Evolutionary conservation across 1,140 invertebrate genomes (phyloP).

Genomic region (Ctenoplectra terminalis): DNA sequence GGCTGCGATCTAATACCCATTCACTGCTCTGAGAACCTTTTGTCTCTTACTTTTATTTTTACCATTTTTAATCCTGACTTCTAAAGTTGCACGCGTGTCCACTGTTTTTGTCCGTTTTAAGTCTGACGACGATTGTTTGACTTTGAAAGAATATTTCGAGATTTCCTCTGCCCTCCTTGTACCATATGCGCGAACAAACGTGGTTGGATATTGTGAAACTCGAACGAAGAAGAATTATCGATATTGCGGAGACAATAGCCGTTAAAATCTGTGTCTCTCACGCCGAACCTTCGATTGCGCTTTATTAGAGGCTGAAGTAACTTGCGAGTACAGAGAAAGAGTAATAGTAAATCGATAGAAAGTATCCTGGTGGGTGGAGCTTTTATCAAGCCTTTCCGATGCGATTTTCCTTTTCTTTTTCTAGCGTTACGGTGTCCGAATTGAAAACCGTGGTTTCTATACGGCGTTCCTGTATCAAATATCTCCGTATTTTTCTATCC

Average conservation of each 20-base stretch:
- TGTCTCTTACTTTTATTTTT: not conserved
- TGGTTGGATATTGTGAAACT: not conserved
- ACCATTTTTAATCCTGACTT: not conserved
- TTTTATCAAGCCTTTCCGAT: not conserved
- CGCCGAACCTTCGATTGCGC: not conserved
- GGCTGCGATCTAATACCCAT: not conserved
- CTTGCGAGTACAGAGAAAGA: not conserved
- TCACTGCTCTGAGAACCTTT: not conserved
- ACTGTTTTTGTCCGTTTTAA: no score
- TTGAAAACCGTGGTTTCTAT: not conserved
- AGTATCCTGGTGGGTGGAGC: not conserved
- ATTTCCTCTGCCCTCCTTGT: no score
- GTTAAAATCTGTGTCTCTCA: constrained; percentile 17
- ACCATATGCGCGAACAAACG: not conserved
- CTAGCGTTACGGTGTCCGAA: not conserved
- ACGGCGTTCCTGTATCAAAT: not conserved
- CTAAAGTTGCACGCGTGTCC: not conserved
- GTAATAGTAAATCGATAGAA: constrained; percentile 21
- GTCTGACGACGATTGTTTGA: no score
- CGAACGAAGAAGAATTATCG: not conserved
- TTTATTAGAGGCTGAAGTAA: constrained; percentile 6
- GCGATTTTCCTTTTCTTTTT: not conserved
- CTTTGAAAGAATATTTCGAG: not conserved
- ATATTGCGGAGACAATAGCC: not conserved
- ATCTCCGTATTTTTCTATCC: not conserved